These are phyloP conservation scores for Bombus affinis DNA, from an alignment of 1,140 invertebrate species.

Conservation along the genomic window DNA sequence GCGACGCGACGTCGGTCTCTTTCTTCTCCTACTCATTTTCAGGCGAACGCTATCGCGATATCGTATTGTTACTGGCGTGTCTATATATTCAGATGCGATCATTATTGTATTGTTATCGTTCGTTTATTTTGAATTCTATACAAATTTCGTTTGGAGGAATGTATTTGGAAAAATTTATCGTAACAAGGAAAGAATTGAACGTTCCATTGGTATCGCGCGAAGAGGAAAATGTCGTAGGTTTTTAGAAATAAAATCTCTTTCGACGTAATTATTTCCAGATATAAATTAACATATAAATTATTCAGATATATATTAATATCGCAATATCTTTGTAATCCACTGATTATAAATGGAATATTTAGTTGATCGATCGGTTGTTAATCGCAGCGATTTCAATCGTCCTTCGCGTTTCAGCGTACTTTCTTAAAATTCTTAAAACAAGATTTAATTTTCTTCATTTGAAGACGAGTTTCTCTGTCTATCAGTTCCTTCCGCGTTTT, in stretches of 20 bases:
- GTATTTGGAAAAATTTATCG: background rate
- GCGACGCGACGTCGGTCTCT: slow-evolving; percentile 6
- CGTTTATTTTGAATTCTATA: too few relatives aligned
- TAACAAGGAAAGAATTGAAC: background rate
- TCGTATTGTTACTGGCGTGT: background rate
- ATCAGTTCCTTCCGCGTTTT: slow-evolving; percentile 8
- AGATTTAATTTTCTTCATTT: background rate
- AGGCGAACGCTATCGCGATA: background rate
- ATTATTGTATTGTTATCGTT: background rate
- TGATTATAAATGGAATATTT: background rate
- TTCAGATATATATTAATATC: too few relatives aligned
- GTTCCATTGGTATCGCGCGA: too few relatives aligned
- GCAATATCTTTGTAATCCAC: too few relatives aligned
- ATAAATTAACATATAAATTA: too few relatives aligned
- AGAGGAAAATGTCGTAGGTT: too few relatives aligned
- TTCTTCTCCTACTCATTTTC: slow-evolving; percentile 17
- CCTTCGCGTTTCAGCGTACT: background rate
- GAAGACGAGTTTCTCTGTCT: background rate
- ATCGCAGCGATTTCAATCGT: background rate
- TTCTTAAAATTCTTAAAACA: background rate
- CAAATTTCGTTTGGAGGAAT: too few relatives aligned
- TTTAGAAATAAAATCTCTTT: too few relatives aligned
- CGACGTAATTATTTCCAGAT: too few relatives aligned
- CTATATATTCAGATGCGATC: background rate
- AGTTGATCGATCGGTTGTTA: background rate